Base-by-base conservation (phyloP, 2,888 invertebrate species). In the Amaurobius ferox region DNA sequence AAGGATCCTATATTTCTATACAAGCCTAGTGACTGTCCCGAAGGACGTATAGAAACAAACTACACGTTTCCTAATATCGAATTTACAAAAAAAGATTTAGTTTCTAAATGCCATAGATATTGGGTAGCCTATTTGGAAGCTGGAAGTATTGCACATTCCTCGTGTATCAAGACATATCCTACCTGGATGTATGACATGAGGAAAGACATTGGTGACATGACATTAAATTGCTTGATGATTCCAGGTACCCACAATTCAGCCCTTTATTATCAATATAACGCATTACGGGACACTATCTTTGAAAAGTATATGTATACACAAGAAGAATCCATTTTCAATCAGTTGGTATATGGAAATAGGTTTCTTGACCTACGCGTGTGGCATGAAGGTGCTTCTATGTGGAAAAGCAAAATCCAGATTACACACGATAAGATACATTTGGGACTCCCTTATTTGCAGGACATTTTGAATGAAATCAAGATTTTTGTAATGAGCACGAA, bases 321-420 rank as follows among this genome's bases (percentile, higher is more conserved):
- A 91, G 96, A 96, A 90, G 94, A 95, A 83, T 94, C 94, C 90
- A 93, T 96, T 72, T 96, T 96, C 95, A 94, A 94, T 0, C 96
- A 96, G 90, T 93, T 97, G n/a, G 94, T 95, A 0, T 95, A 95
- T 90, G 96, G 96, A 78, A 94, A 96, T 90, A 93, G 96, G 90
- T 86, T 83, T 48, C 44, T 88, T 13, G 88, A 88, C 48, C 35
- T 88, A n/a, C 29, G 88, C 26, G 55, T 88, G 26, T 74, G 74
- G 74, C 74, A 74, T 19, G 74, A 74, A 64, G 40, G 64, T 0
- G 7, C 32, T 13, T 19, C 6, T 13, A 9, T 35, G 9, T 29
- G 0, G 64, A 13, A 28, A 16, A 39, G 35, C 0, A 64, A 62
- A 29, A 39, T 74, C n/a, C 29, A 28, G 9, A 74, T 74, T 3